A percentile compares a stretch with the other conserved stretches of the same genome.
Evolutionary conservation across 1,140 invertebrate genomes (phyloP).

Genomic region (Cylas formicarius): DNA sequence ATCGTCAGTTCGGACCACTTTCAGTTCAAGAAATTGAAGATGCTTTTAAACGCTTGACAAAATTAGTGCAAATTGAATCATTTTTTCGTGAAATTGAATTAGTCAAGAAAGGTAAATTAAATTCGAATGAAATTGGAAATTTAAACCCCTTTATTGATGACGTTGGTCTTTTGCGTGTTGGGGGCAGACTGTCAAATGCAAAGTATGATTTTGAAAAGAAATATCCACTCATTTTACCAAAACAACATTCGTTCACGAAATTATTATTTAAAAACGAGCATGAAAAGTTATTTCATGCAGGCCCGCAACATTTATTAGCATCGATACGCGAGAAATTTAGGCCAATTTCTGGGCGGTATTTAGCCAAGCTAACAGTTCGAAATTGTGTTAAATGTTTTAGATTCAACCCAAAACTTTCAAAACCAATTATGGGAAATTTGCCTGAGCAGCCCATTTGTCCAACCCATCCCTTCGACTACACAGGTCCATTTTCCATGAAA

Average conservation of each 20-base stretch:
- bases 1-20: slow-evolving; percentile 1
- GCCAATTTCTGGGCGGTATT: slow-evolving; percentile 17
- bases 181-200: background rate
- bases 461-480: slow-evolving; percentile 28
- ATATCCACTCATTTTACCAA: slow-evolving; percentile 25
- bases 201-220: slow-evolving; percentile 11
- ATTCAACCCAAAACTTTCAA: slow-evolving; percentile 14
- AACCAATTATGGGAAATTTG: slow-evolving; percentile 11
- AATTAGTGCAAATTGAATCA: slow-evolving; percentile 13
- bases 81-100: slow-evolving; percentile 16
- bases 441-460: slow-evolving; percentile 9
- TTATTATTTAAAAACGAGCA: slow-evolving; percentile 25
- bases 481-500: slow-evolving; percentile 24
- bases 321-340: slow-evolving; percentile 22
- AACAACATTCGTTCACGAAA: slow-evolving; percentile 17
- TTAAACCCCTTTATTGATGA: slow-evolving; percentile 23
- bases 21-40: slow-evolving; percentile 4
- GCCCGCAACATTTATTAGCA: slow-evolving; percentile 25
- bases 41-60: slow-evolving; percentile 7
- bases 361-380: slow-evolving; percentile 5
- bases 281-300: slow-evolving; percentile 25
- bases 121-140: slow-evolving; percentile 11
- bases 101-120: slow-evolving; percentile 7
- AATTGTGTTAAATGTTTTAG: slow-evolving; percentile 12
- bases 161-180: too few species aligned